Evolutionary conservation across 2,888 invertebrate species (phyloP).

Genomic region (Drosophila macrospina): DNA sequence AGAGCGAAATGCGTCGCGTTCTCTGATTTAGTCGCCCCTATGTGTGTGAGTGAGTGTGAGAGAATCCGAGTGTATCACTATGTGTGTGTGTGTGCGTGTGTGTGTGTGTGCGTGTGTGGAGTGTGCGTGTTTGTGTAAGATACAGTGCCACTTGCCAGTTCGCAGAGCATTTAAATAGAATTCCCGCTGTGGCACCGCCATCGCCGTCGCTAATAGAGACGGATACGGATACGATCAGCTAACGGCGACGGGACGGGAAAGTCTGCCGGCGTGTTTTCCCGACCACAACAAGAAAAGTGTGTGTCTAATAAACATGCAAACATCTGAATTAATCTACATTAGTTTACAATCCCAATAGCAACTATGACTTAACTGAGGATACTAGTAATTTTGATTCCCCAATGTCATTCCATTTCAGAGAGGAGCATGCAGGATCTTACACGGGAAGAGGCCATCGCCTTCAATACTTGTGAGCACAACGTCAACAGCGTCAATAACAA

Average conservation of each 20-base stretch:
- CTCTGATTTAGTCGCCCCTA: constrained; percentile 18
- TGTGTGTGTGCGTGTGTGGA: constrained; percentile 26
- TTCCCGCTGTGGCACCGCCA: constrained; percentile 58
- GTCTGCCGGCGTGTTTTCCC: constrained; percentile 53
- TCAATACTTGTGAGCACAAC: constrained; percentile 48
- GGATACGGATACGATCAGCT: constrained; percentile 51
- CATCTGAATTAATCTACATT: not conserved
- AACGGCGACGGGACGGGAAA: constrained; percentile 21
- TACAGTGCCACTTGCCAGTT: constrained; percentile 73
- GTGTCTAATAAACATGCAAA: too few relatives aligned
- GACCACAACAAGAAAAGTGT: constrained; percentile 13
- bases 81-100: not conserved
- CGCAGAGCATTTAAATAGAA: constrained; percentile 73
- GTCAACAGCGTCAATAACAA: constrained; percentile 11
- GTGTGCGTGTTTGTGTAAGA: constrained; percentile 30
- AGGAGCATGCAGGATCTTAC: constrained; percentile 84
- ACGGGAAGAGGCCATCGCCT: constrained; percentile 59
- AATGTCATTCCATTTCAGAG: constrained; percentile 58
- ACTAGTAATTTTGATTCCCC: not conserved
- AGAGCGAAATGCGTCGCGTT: constrained; percentile 56
- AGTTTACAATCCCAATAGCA: too few relatives aligned
- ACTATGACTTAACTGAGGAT: too few relatives aligned
- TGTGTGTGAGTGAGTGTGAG: constrained; percentile 3
- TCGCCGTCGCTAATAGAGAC: constrained; percentile 47
- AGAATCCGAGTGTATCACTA: not conserved